These are phyloP conservation scores for Heterocephalus glaber DNA, from an alignment of 2,113 vertebrate genomes.

Conservation along the genomic window DNA sequence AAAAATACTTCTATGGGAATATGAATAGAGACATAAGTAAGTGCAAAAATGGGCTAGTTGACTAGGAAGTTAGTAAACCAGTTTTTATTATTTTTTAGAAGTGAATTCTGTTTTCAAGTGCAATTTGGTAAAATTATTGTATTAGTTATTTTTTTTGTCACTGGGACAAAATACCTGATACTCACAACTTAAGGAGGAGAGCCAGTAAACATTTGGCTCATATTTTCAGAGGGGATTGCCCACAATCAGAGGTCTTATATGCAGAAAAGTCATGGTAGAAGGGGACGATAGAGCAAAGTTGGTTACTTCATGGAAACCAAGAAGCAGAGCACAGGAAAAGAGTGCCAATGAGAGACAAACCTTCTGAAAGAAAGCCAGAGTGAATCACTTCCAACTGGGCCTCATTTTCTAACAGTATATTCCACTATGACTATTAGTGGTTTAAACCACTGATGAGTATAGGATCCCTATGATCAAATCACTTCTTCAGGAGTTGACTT, in stretches of 20 bases:
- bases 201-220: too few species aligned
- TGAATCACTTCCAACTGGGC: background rate
- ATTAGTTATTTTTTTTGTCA: too few species aligned
- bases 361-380: background rate
- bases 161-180: too few species aligned
- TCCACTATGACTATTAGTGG: background rate
- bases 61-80: conserved; percentile 17
- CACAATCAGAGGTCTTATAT: background rate
- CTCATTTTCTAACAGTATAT: background rate
- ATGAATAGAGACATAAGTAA: background rate
- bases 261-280: background rate
- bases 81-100: background rate
- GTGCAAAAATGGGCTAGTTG: background rate
- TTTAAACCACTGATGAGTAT: background rate
- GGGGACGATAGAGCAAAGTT: background rate
- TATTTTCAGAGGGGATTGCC: background rate
- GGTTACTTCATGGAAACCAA: background rate
- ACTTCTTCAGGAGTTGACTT: background rate
- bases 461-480: background rate
- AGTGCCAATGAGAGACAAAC: background rate
- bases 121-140: too few species aligned
- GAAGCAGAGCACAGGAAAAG: background rate
- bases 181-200: too few species aligned
- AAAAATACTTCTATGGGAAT: background rate
- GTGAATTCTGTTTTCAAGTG: background rate